A percentile compares a stretch with the other conserved stretches of the same genome.
phyloP scores from a whole-genome alignment of 2,888 invertebrate species.

The Ophonus ardosiacus region DNA sequence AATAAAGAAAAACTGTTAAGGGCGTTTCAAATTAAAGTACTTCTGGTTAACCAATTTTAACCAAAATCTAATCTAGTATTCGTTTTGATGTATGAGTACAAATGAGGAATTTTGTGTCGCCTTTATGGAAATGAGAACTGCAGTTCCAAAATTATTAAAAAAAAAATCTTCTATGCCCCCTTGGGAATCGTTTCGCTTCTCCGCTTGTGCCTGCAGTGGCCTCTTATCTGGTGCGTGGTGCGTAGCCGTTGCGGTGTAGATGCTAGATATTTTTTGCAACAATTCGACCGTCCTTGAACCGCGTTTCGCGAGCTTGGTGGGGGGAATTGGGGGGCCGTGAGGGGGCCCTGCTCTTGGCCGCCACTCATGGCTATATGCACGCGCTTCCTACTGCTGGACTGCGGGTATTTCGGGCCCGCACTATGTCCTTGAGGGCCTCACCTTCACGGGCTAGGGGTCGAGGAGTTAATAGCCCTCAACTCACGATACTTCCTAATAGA shows the following conservation, averaged over 20 bases:
- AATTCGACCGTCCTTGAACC: slow-evolving; percentile 52
- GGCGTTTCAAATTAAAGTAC: too few species aligned
- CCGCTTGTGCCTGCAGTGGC: slow-evolving; percentile 2
- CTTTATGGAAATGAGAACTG: too few species aligned
- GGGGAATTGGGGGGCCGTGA: neutral
- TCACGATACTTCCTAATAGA: slow-evolving; percentile 10
- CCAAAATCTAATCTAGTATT: too few species aligned
- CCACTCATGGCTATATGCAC: slow-evolving; percentile 23
- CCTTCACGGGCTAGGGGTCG: slow-evolving; percentile 39
- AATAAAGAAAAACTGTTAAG: too few species aligned
- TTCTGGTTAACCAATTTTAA: too few species aligned
- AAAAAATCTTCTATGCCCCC: neutral
- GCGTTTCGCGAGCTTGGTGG: slow-evolving; percentile 9
- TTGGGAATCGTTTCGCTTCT: neutral
- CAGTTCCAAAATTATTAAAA: too few species aligned
- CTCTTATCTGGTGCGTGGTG: slow-evolving; percentile 30
- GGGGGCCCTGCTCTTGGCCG: slow-evolving; percentile 16
- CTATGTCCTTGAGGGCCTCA: slow-evolving; percentile 29
- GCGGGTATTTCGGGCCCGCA: slow-evolving; percentile 15
- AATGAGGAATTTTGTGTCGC: too few species aligned
- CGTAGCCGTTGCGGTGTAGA: slow-evolving; percentile 13
- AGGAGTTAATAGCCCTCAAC: slow-evolving; percentile 10
- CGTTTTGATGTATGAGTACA: too few species aligned
- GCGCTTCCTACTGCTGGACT: slow-evolving; percentile 28
- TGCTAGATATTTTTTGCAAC: slow-evolving; percentile 52